A percentile compares a stretch with the other conserved stretches of the same genome.
phyloP scores from a whole-genome alignment of 2,113 vertebrate genomes.

The Rhadina sibilatrix region DNA sequence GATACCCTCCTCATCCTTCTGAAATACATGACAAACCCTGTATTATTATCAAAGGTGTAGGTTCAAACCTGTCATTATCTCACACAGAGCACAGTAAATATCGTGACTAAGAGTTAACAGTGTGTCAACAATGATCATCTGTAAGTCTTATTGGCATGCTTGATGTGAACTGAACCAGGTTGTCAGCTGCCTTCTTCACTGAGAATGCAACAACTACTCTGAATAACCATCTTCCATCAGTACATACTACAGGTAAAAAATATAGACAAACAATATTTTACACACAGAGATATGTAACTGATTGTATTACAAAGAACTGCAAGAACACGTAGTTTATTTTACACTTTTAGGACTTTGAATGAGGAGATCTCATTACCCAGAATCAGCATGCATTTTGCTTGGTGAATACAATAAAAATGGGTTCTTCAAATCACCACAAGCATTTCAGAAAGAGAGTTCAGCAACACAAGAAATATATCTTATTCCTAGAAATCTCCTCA shows the following conservation, averaged over 20 bases:
- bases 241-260: neutral
- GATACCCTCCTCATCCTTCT: neutral
- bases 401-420: neutral
- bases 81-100: neutral
- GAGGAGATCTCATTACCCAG: neutral
- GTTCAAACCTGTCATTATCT: constrained; percentile 1
- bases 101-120: neutral
- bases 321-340: neutral
- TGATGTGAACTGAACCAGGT: neutral
- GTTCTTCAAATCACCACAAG: neutral
- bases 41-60: neutral
- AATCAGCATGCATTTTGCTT: neutral
- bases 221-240: neutral
- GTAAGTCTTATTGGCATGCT: neutral
- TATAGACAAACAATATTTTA: neutral
- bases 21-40: neutral
- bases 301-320: neutral
- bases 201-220: neutral
- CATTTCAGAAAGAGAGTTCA: neutral
- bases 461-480: neutral
- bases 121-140: neutral
- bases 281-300: neutral
- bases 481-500: constrained; percentile 6
- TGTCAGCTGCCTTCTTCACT: neutral
- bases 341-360: neutral